A percentile compares a stretch with the other conserved stretches of the same genome.
These are phyloP conservation scores for Sturnira hondurensis DNA, from an alignment of 2,113 vertebrate genomes.

Conservation along the genomic window DNA sequence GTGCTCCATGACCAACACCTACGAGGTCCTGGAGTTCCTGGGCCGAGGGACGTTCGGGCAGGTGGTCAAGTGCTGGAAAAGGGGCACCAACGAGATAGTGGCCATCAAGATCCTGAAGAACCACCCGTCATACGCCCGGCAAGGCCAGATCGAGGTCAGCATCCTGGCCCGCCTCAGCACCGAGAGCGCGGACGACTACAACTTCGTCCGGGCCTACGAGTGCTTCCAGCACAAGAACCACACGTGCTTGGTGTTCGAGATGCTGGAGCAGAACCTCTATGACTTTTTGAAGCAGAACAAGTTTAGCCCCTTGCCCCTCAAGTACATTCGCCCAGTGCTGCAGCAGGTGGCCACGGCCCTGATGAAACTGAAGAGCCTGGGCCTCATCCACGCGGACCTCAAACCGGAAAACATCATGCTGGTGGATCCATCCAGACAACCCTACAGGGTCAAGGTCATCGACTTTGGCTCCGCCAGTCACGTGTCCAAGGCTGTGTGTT, in stretches of 20 bases:
- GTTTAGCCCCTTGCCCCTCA: constrained; percentile 97
- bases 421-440: constrained; percentile 96
- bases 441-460: constrained; percentile 98
- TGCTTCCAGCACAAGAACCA: constrained; percentile 99
- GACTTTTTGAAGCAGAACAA: constrained; percentile 99
- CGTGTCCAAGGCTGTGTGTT: constrained; percentile 98
- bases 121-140: constrained; percentile 96
- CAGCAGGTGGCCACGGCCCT: constrained; percentile 98
- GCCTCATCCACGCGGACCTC: constrained; percentile 97
- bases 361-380: constrained; percentile 98
- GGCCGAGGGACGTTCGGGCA: constrained; percentile 97
- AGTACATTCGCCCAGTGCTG: constrained; percentile 96
- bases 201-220: constrained; percentile 97
- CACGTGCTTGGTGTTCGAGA: constrained; percentile 99
- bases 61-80: constrained; percentile 99
- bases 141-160: constrained; percentile 99
- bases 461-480: constrained; percentile 99
- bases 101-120: constrained; percentile 99
- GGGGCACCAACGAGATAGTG: constrained; percentile 98
- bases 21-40: constrained; percentile 97
- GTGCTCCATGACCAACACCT: constrained; percentile 99
- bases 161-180: constrained; percentile 98
- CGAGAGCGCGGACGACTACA: constrained; percentile 97
- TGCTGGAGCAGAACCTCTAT: constrained; percentile 99
- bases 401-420: constrained; percentile 99